Evolutionary conservation across 1,140 invertebrate species (phyloP).

Genomic region (Drosophila parabipectinata): DNA sequence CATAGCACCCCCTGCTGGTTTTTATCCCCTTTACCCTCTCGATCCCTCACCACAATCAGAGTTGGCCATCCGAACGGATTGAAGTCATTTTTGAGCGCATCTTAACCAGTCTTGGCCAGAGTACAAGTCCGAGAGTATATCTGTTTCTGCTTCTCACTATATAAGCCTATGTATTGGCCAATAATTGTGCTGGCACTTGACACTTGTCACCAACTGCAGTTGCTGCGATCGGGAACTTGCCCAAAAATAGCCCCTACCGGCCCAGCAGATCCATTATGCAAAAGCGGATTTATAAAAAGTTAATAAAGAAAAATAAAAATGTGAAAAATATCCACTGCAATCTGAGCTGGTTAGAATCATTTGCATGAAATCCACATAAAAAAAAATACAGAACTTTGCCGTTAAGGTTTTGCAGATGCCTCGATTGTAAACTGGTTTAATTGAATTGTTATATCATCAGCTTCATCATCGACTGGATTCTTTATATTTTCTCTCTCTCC

Average conservation of each 20-base stretch:
- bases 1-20: constrained; percentile 44
- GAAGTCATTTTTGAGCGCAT: constrained; percentile 74
- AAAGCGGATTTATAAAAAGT: constrained; percentile 58
- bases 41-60: not conserved
- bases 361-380: constrained; percentile 78
- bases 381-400: constrained; percentile 53
- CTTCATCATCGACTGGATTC: constrained; percentile 20
- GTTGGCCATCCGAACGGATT: constrained; percentile 56
- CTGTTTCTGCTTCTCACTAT: constrained; percentile 21
- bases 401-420: constrained; percentile 65
- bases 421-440: constrained; percentile 70
- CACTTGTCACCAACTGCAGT: constrained; percentile 48
- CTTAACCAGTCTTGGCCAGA: constrained; percentile 60
- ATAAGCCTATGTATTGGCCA: constrained; percentile 46
- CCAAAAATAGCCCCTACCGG: constrained; percentile 5
- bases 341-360: constrained; percentile 31
- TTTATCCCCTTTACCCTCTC: not conserved
- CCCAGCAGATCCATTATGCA: constrained; percentile 41
- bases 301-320: constrained; percentile 15
- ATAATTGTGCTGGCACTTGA: constrained; percentile 34
- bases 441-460: constrained; percentile 73
- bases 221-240: constrained; percentile 15
- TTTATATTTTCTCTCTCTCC: constrained; percentile 1
- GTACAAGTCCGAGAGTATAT: constrained; percentile 16
- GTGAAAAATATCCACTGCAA: constrained; percentile 8